Percentiles rank a stretch among this genome's conserved stretches.
Evolutionary conservation across 2,888 invertebrate species (phyloP).

Genomic region (Loripinus fragilis): DNA sequence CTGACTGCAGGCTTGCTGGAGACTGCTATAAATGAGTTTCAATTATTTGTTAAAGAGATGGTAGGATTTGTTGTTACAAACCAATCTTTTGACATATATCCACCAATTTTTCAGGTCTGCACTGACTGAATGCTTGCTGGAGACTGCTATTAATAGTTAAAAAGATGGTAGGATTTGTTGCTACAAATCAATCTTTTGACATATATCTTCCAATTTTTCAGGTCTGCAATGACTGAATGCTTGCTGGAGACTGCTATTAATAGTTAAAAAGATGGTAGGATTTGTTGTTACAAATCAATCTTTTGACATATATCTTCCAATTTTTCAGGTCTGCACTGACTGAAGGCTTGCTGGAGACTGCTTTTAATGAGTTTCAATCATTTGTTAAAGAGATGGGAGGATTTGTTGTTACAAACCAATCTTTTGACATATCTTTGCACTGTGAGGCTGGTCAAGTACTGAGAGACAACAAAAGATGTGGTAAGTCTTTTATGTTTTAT

Average conservation of each 20-base stretch:
- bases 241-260: too few species aligned
- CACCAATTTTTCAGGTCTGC: too few species aligned
- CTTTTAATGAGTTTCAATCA: slow-evolving; percentile 62
- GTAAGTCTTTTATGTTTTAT: slow-evolving; percentile 41
- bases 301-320: too few species aligned
- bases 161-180: too few species aligned
- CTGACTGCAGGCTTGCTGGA: slow-evolving; percentile 2
- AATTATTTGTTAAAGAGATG: slow-evolving; percentile 64
- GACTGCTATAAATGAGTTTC: slow-evolving; percentile 58
- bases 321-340: slow-evolving; percentile 1
- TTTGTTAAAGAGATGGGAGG: slow-evolving; percentile 61
- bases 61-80: slow-evolving; percentile 55
- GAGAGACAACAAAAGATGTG: slow-evolving; percentile 52
- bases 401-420: slow-evolving; percentile 53
- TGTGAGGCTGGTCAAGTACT: slow-evolving; percentile 72
- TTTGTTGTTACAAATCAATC: too few species aligned
- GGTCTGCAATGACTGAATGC: too few species aligned
- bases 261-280: too few species aligned
- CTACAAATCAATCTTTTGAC: too few species aligned
- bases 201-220: too few species aligned
- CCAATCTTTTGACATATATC: slow-evolving; percentile 54
- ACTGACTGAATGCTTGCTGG: too few species aligned
- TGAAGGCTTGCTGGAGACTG: slow-evolving; percentile 22
- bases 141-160: too few species aligned
- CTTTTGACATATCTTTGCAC: slow-evolving; percentile 55